phyloP scores from a whole-genome alignment of 2,888 invertebrate species.

The Eristalis intricaria region DNA sequence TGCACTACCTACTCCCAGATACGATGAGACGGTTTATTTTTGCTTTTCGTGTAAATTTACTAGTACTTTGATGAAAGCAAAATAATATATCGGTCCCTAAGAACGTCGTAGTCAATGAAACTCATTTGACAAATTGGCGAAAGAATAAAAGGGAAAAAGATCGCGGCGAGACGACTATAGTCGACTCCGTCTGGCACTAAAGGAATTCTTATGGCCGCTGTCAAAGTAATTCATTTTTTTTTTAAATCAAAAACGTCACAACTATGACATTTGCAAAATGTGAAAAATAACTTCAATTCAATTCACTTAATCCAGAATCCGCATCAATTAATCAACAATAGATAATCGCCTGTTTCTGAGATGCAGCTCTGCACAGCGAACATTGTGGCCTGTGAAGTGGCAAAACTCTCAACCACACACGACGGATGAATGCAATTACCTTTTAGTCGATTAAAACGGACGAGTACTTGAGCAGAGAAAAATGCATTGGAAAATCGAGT shows the following conservation, averaged over 20 bases:
- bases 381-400: neutral
- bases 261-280: constrained; percentile 51
- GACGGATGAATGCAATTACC: constrained; percentile 22
- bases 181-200: constrained; percentile 22
- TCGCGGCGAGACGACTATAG: neutral
- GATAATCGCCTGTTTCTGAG: neutral
- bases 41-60: constrained; percentile 42
- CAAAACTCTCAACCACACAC: neutral
- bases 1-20: constrained; percentile 52
- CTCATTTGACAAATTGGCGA: constrained; percentile 51
- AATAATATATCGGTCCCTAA: constrained; percentile 28
- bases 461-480: neutral
- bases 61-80: constrained; percentile 26
- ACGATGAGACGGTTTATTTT: constrained; percentile 34
- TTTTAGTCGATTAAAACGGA: constrained; percentile 9
- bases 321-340: neutral
- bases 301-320: constrained; percentile 11
- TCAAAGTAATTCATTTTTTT: neutral
- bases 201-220: constrained; percentile 30
- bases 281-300: constrained; percentile 25
- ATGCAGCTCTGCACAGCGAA: neutral
- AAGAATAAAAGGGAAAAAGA: constrained; percentile 19
- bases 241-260: constrained; percentile 55
- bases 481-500: constrained; percentile 18
- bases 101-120: constrained; percentile 60